These are phyloP conservation scores for Bellardia pandia DNA, from an alignment of 2,888 invertebrate species.

Conservation along the genomic window DNA sequence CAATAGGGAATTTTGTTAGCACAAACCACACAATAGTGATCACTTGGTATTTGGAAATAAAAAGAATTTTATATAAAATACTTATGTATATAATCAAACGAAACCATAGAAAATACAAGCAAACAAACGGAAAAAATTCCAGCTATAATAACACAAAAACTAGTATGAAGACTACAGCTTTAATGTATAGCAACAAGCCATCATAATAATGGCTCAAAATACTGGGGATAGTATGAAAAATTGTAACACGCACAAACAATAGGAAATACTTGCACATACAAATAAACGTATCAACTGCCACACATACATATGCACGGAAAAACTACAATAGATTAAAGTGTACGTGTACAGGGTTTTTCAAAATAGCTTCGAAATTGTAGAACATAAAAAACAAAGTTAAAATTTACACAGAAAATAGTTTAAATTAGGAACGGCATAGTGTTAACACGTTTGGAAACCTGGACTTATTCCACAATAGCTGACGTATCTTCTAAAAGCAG, in stretches of 20 bases:
- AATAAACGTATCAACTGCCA: not conserved
- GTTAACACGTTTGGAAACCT: no score
- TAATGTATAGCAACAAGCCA: not conserved
- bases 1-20: slow-evolving; percentile 34
- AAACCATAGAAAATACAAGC: slow-evolving; percentile 1
- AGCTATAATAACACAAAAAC: not conserved
- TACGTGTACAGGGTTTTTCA: no score
- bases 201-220: slow-evolving; percentile 23
- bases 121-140: not conserved
- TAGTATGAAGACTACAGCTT: not conserved
- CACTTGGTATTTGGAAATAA: slow-evolving; percentile 41
- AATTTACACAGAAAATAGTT: no score
- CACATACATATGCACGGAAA: not conserved
- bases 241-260: slow-evolving; percentile 47
- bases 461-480: no score
- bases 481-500: no score
- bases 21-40: slow-evolving; percentile 26
- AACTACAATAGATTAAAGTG: slow-evolving; percentile 17
- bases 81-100: slow-evolving; percentile 21
- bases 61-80: slow-evolving; percentile 6
- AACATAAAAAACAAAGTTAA: no score
- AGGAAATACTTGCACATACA: not conserved
- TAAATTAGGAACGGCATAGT: no score
- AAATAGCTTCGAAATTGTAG: no score
- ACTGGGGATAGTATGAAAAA: slow-evolving; percentile 43